These are phyloP conservation scores for Thalassarche chlororhynchos DNA, from an alignment of 2,113 vertebrate genomes.

Conservation along the genomic window DNA sequence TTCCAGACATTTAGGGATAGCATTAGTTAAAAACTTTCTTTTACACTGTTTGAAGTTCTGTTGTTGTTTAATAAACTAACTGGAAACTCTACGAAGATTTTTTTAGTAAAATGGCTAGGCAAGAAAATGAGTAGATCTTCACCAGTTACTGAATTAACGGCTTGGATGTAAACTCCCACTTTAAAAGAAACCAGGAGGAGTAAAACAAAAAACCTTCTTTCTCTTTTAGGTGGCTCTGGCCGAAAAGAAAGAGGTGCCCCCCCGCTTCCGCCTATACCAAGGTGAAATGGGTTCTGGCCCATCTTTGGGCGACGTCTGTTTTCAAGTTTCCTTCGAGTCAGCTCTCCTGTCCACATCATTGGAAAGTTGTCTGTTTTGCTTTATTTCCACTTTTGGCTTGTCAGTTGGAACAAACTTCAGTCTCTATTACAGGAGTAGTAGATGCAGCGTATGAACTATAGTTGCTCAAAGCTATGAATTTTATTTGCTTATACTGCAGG, in stretches of 20 bases:
- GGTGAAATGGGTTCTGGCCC: conserved; percentile 82
- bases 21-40: background rate
- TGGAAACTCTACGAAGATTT: background rate
- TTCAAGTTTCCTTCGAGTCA: conserved; percentile 14
- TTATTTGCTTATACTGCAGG: conserved; percentile 55
- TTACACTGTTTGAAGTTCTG: background rate
- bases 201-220: conserved; percentile 33
- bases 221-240: conserved; percentile 81
- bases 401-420: conserved; percentile 38
- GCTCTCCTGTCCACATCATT: conserved; percentile 41
- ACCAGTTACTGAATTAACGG: background rate
- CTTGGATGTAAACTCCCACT: background rate
- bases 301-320: background rate
- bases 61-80: background rate
- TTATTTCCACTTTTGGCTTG: conserved; percentile 45
- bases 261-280: conserved; percentile 89
- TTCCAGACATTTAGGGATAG: background rate
- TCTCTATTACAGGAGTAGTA: conserved; percentile 32
- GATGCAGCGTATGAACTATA: conserved; percentile 36
- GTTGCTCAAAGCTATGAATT: conserved; percentile 48
- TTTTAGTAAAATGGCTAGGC: background rate
- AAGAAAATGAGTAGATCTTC: background rate
- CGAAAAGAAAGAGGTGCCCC: conserved; percentile 94
- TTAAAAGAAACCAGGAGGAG: background rate
- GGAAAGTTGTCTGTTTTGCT: conserved; percentile 8